Evolutionary conservation across 2,113 vertebrate genomes (phyloP).

Genomic region (Okapia johnstoni): DNA sequence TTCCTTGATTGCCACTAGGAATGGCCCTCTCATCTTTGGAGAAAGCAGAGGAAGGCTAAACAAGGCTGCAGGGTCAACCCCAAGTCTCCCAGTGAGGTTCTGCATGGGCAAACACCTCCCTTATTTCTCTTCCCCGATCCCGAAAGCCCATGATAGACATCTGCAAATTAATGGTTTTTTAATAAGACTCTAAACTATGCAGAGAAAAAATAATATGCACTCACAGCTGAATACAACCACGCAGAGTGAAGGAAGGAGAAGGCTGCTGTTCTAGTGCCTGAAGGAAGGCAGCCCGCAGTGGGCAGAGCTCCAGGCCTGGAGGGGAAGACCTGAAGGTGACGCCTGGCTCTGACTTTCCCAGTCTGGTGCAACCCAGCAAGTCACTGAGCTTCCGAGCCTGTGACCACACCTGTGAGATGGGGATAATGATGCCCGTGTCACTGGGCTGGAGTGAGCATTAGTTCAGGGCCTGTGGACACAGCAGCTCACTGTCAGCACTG

Average conservation of each 20-base stretch:
- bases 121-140: neutral
- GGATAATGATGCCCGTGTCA: fast-evolving
- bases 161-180: neutral
- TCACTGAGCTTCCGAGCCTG: neutral
- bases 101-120: neutral
- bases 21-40: neutral
- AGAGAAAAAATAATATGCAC: neutral
- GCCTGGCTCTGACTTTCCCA: neutral
- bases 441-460: neutral
- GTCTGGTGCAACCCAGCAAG: neutral
- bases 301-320: neutral
- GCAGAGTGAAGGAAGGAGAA: neutral
- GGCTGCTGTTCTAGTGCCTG: neutral
- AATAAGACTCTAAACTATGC: neutral
- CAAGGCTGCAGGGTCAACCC: neutral
- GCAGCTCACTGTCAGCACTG: too few relatives aligned
- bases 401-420: neutral
- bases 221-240: neutral
- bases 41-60: neutral
- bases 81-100: neutral
- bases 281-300: neutral
- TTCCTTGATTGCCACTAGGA: neutral
- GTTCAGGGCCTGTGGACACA: too few relatives aligned
- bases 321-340: neutral
- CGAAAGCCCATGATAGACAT: neutral